phyloP scores from a whole-genome alignment of 2,888 invertebrate genomes.

The Rhynchonema sp. region DNA sequence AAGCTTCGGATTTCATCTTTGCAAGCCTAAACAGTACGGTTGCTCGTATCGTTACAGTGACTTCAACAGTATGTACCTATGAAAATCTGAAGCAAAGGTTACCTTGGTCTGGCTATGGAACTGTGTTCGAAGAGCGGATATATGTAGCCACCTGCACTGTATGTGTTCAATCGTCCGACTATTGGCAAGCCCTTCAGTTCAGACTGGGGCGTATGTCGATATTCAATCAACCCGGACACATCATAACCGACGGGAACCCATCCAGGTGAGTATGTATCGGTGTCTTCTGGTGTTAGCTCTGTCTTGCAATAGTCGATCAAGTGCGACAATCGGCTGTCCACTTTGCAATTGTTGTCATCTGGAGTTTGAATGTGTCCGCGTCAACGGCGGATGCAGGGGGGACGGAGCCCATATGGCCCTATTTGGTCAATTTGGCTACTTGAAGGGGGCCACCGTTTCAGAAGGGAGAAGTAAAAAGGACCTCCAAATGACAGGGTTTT shows the following conservation, averaged over 20 bases:
- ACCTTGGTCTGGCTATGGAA: neutral
- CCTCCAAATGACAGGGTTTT: too few species aligned
- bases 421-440: too few species aligned
- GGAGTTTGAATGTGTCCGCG: too few species aligned
- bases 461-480: too few species aligned
- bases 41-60: too few species aligned
- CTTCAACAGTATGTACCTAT: too few species aligned
- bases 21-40: too few species aligned
- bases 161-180: neutral
- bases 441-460: too few species aligned
- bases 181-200: neutral
- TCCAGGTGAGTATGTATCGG: neutral
- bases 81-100: neutral
- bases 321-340: neutral
- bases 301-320: neutral
- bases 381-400: too few species aligned
- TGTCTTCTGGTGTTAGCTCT: neutral
- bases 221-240: neutral
- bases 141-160: neutral
- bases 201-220: neutral
- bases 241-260: neutral
- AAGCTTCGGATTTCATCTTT: neutral
- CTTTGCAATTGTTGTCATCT: neutral
- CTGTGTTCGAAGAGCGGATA: neutral
- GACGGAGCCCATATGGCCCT: too few species aligned